Percentiles rank a stretch among this genome's conserved stretches.
These are phyloP conservation scores for Zaprionus ornatus DNA, from an alignment of 1,140 invertebrate species.

Conservation along the genomic window DNA sequence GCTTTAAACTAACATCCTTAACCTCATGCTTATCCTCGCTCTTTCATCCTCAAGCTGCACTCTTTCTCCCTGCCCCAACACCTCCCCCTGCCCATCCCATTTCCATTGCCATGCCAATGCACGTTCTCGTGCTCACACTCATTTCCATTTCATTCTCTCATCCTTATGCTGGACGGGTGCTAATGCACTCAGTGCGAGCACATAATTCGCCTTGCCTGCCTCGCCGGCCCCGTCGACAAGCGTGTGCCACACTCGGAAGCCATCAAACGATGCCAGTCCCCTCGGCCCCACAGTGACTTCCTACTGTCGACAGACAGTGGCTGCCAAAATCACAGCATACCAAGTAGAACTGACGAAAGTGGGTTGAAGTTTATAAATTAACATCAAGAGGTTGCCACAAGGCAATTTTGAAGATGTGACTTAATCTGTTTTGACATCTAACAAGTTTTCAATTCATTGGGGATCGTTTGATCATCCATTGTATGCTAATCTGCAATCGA, in stretches of 20 bases:
- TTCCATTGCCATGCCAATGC: slow-evolving; percentile 8
- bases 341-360: neutral
- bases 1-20: slow-evolving; percentile 74
- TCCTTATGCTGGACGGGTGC: slow-evolving; percentile 52
- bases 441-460: neutral
- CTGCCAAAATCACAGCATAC: slow-evolving; percentile 36
- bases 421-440: neutral
- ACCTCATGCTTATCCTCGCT: slow-evolving; percentile 9
- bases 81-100: neutral
- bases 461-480: neutral
- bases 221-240: slow-evolving; percentile 37
- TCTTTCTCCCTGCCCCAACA: neutral
- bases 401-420: neutral
- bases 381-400: neutral
- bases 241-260: slow-evolving; percentile 60
- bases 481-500: neutral
- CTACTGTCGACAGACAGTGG: slow-evolving; percentile 46
- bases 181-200: slow-evolving; percentile 78
- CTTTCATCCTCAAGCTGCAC: neutral
- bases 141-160: slow-evolving; percentile 11
- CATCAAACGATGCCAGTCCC: slow-evolving; percentile 44
- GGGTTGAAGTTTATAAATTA: neutral
- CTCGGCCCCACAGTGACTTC: slow-evolving; percentile 3
- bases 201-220: slow-evolving; percentile 67
- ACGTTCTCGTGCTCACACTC: slow-evolving; percentile 22